Evolutionary conservation across 2,797 vertebrate species (phyloP), one percentile per base, ranked within the genome.

Genomic region (Sternarchorhynchus goeldii): DNA sequence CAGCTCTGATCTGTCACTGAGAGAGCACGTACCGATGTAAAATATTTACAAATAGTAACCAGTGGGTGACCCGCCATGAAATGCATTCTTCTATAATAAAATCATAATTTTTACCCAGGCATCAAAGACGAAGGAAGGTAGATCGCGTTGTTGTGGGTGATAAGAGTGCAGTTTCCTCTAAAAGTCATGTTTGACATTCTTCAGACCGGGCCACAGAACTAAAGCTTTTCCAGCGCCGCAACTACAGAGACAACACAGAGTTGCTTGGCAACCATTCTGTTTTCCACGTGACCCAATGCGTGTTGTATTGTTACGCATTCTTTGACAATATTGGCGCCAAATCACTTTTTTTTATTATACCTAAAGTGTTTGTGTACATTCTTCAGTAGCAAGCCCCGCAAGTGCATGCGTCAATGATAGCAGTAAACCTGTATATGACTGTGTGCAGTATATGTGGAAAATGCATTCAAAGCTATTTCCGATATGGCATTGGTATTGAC

Each of bases 21-120:
- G 6, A 5, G 14, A 2, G 18, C 31, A 63, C 29, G 4, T 34
- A 12, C 2, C 16, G 60, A 63, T 34, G 31, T 32, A 34, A 63
- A 16, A 63, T 16, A 39, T 4, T 39, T 5, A 7, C 21, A 60
- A 3, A 5, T 29, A 60, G 16, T 34, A 62, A 31, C 4, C 6
- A 31, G 29, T 29, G 5, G 25, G 14, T 32, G 14, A 16, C 0
- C 29, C 17, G 36, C 18, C 36, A 36, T 36, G 39, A 18, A 17
- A 68, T n/a, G 25, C 3, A 50, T 20, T 8, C 3, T 45, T 50
- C 45, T 7, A 2, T 4, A 65, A 67, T 45, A 3, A 25, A 67
- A 36, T 79, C 20, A 0, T 68, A 3, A 12, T 14, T 55, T 69
- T 90, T 90, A 93, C 92, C 91, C 92, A 0, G 92, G 91, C 89